These are phyloP conservation scores for Sarcophaga peregrina DNA, from an alignment of 1,140 invertebrate species.

Conservation along the genomic window DNA sequence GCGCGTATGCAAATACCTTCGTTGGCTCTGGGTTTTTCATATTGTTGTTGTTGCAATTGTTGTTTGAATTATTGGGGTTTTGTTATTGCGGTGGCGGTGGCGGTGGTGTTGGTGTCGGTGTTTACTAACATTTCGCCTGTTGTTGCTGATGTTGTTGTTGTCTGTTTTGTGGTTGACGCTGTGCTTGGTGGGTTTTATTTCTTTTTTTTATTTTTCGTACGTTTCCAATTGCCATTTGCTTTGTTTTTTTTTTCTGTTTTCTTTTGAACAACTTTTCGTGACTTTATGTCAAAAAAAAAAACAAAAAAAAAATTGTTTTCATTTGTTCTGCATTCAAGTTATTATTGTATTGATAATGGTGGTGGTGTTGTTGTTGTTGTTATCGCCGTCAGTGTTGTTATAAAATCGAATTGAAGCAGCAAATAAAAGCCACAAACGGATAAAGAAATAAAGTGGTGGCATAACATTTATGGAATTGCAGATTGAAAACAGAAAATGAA, in stretches of 20 bases:
- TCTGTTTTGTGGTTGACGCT: background rate
- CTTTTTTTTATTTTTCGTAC: no score
- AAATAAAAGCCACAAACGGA: background rate
- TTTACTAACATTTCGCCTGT: background rate
- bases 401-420: background rate
- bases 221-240: background rate
- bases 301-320: background rate
- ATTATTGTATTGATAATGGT: no score
- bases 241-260: background rate
- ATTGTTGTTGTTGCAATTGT: background rate
- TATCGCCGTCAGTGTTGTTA: background rate
- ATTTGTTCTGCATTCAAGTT: conserved; percentile 2
- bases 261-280: conserved; percentile 21
- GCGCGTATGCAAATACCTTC: background rate
- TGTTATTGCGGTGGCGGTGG: no score
- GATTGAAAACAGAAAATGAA: background rate
- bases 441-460: background rate
- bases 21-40: background rate
- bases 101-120: no score
- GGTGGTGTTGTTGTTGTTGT: no score
- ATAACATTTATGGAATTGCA: background rate
- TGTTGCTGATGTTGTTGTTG: background rate
- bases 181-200: background rate
- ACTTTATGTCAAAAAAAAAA: background rate
- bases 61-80: no score